Conservation (phyloP, 2,113 vertebrate genomes). For the Carettochelys insculpta region DNA sequence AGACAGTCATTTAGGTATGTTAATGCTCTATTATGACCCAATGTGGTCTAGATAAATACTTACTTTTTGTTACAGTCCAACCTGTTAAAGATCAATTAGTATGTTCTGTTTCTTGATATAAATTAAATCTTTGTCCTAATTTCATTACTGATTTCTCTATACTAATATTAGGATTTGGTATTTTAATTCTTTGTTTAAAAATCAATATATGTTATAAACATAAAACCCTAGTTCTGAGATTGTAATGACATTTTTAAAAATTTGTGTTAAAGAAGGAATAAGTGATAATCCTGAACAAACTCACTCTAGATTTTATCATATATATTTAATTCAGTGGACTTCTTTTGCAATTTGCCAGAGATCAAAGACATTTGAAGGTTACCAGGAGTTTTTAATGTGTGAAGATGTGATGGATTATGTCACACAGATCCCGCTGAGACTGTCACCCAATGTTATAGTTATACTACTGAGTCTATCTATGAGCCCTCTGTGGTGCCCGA, state of each 20-base stretch:
- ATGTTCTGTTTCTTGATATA: not conserved
- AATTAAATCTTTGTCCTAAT: constrained; percentile 39
- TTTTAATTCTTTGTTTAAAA: constrained; percentile 23
- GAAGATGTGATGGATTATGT: not conserved
- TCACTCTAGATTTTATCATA: not conserved
- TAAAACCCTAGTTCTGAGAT: not conserved
- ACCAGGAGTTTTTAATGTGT: not conserved
- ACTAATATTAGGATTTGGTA: constrained; percentile 42
- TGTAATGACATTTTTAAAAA: constrained; percentile 7
- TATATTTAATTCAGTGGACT: not conserved
- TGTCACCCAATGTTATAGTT: no score
- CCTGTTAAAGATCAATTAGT: constrained; percentile 45
- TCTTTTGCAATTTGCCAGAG: not conserved
- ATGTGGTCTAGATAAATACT: constrained; percentile 19
- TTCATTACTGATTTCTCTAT: constrained; percentile 46
- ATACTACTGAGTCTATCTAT: no score
- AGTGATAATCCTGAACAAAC: not conserved
- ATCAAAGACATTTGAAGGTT: not conserved
- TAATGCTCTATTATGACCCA: not conserved
- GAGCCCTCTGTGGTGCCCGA: no score
- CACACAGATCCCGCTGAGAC: no score
- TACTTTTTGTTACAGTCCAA: constrained; percentile 5
- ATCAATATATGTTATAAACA: constrained; percentile 11
- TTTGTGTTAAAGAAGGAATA: not conserved
- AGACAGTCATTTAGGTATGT: accelerated